Conservation (phyloP, 2,888 invertebrate species). For the Lissocephala sabroskyi region DNA sequence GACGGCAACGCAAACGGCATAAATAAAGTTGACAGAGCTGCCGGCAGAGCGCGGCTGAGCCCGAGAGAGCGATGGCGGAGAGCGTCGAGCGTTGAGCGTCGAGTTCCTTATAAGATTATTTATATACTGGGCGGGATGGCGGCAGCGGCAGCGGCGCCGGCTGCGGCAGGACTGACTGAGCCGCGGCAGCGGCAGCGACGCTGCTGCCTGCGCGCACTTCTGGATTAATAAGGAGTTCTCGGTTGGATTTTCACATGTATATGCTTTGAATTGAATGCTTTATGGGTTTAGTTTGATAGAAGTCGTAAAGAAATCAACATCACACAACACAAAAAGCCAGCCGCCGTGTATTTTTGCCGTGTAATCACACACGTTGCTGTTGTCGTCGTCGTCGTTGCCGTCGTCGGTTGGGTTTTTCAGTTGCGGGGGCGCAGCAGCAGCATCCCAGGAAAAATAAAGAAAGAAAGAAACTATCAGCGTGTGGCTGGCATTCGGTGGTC, state of each 20-base stretch:
- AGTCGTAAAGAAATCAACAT: constrained; percentile 75
- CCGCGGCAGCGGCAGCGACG: constrained; percentile 23
- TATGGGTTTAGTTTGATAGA: constrained; percentile 74
- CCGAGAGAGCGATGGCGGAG: constrained; percentile 8
- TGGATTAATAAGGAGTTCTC: constrained; percentile 73
- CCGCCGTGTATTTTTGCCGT: constrained; percentile 43
- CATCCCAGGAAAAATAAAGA: constrained; percentile 3
- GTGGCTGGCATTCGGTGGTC: constrained; percentile 9
- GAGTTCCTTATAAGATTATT: constrained; percentile 69
- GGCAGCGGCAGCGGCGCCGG: constrained; percentile 7
- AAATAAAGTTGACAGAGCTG: constrained; percentile 26
- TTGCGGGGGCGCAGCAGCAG: background rate
- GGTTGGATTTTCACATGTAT: constrained; percentile 73
- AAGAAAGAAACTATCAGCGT: constrained; percentile 4
- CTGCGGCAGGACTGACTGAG: constrained; percentile 2
- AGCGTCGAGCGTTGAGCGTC: no score
- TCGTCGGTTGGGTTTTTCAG: constrained; percentile 15
- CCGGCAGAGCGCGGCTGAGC: background rate
- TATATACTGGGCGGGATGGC: constrained; percentile 49
- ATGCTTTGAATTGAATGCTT: constrained; percentile 73
- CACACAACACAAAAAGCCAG: constrained; percentile 59
- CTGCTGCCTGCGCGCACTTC: constrained; percentile 41
- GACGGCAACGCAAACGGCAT: constrained; percentile 13
- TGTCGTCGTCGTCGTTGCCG: constrained; percentile 51
- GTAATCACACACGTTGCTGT: constrained; percentile 21